These are phyloP conservation scores for Idaea straminata DNA, from an alignment of 2,888 invertebrate species.

Conservation along the genomic window DNA sequence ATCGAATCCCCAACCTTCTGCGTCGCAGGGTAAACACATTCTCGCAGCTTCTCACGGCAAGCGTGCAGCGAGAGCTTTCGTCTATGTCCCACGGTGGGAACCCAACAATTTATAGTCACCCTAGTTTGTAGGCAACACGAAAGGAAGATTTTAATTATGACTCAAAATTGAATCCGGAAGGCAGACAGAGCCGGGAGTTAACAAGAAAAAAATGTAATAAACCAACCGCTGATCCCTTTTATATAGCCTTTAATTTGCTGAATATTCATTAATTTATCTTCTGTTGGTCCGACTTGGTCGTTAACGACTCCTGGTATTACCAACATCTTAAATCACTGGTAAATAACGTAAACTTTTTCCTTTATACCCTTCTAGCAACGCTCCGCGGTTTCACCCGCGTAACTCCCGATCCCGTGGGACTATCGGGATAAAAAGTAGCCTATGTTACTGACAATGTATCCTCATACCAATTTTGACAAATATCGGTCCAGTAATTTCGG, in stretches of 20 bases:
- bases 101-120: background rate
- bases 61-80: too few relatives aligned
- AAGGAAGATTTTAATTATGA: conserved; percentile 1
- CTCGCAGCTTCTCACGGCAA: too few relatives aligned
- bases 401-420: too few relatives aligned
- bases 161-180: background rate
- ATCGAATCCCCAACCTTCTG: too few relatives aligned
- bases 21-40: too few relatives aligned
- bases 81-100: background rate
- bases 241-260: background rate
- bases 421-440: too few relatives aligned
- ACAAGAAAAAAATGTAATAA: background rate
- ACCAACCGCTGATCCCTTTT: background rate
- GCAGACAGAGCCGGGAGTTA: background rate
- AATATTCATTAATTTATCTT: background rate
- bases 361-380: background rate
- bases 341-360: background rate
- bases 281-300: background rate
- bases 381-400: too few relatives aligned
- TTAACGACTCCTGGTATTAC: background rate
- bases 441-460: too few relatives aligned
- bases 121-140: background rate
- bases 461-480: too few relatives aligned
- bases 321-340: background rate
- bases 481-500: too few relatives aligned